These are phyloP conservation scores for Erebia aethiops DNA, from an alignment of 2,888 invertebrate species.

Conservation along the genomic window DNA sequence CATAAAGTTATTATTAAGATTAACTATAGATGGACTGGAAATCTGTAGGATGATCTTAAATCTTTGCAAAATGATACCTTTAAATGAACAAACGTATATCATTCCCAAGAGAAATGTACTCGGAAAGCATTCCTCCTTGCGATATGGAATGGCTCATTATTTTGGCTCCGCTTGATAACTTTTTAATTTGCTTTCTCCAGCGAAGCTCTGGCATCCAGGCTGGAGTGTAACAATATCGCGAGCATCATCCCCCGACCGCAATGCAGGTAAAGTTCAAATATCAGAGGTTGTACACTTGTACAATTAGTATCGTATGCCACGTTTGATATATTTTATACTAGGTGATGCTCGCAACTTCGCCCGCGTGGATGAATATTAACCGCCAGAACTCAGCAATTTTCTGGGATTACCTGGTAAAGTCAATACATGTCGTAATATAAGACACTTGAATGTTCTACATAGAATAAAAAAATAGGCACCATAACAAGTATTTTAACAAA, in stretches of 20 bases:
- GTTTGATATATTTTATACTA: too few relatives aligned
- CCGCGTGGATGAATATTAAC: too few relatives aligned
- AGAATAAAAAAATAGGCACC: too few relatives aligned
- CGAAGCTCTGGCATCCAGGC: neutral
- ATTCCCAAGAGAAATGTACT: neutral
- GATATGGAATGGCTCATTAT: slow-evolving; percentile 17
- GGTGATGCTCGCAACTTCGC: too few relatives aligned
- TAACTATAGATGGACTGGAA: too few relatives aligned
- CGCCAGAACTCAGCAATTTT: too few relatives aligned
- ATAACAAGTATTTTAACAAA: too few relatives aligned
- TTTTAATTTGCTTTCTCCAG: slow-evolving; percentile 25
- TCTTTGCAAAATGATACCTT: neutral
- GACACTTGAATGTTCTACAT: too few relatives aligned
- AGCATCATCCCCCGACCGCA: slow-evolving; percentile 42
- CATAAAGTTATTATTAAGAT: too few relatives aligned
- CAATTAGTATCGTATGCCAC: slow-evolving; percentile 4
- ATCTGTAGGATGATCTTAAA: too few relatives aligned
- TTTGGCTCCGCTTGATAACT: slow-evolving; percentile 14
- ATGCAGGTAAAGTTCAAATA: slow-evolving; percentile 51
- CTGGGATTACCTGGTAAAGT: too few relatives aligned
- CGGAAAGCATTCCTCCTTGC: neutral
- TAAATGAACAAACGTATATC: neutral
- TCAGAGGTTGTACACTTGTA: slow-evolving; percentile 38
- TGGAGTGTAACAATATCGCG: neutral
- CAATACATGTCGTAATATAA: too few relatives aligned